Evolutionary conservation across 2,113 vertebrate genomes (phyloP).

Genomic region (Desmodus rotundus): DNA sequence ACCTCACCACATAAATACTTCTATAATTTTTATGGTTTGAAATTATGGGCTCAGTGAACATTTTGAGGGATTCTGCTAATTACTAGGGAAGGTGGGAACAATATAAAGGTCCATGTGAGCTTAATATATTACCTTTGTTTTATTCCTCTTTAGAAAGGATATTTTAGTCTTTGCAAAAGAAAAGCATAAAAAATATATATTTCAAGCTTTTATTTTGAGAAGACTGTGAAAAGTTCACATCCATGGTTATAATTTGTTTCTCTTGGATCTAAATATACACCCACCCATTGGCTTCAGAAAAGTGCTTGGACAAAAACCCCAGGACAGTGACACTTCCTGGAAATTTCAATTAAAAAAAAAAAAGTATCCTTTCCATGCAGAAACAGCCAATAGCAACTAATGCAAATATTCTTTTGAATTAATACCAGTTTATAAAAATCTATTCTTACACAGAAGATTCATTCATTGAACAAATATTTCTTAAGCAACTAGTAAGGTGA

Average conservation of each 20-base stretch:
- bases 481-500: not conserved
- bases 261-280: conserved; percentile 62
- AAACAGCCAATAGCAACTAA: not conserved
- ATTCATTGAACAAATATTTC: not conserved
- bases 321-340: conserved; percentile 41
- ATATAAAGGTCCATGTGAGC: not conserved
- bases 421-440: conserved; percentile 19
- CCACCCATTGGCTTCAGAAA: conserved; percentile 62
- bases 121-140: not conserved
- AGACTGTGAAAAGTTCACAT: conserved; percentile 56
- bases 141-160: conserved; percentile 21
- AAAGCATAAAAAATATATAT: conserved; percentile 5
- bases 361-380: not conserved
- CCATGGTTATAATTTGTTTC: conserved; percentile 60
- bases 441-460: not conserved
- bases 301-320: conserved; percentile 44
- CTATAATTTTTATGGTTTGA: not conserved
- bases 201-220: conserved; percentile 45
- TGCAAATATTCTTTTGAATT: not conserved
- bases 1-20: not conserved
- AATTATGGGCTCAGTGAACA: not conserved
- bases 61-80: not conserved
- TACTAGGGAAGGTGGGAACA: not conserved
- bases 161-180: not conserved
- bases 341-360: not conserved